These are phyloP conservation scores for Arenaria interpres DNA, from an alignment of 2,113 vertebrate species.

Conservation along the genomic window DNA sequence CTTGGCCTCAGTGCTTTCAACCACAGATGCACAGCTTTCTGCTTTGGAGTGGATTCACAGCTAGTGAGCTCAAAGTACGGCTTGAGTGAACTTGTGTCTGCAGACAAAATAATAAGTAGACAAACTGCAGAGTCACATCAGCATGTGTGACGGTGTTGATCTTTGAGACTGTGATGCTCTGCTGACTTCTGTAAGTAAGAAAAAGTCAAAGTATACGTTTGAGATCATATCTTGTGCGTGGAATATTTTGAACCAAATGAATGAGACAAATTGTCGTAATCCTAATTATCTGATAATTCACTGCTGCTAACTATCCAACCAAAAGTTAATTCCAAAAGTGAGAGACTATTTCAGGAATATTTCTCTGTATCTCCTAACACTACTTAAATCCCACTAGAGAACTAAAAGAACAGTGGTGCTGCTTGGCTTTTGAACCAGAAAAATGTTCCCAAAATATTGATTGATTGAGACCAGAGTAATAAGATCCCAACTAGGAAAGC, in stretches of 20 bases:
- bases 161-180: background rate
- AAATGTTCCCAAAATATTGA: background rate
- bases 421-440: background rate
- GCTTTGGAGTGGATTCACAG: background rate
- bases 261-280: background rate
- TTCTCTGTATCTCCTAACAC: background rate
- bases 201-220: background rate
- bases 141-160: fast-evolving
- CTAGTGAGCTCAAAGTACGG: background rate
- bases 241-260: background rate
- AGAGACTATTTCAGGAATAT: background rate
- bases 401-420: background rate
- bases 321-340: background rate
- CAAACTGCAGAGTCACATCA: background rate
- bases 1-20: background rate
- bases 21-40: background rate
- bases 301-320: background rate
- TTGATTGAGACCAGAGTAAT: background rate
- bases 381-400: background rate
- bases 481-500: background rate
- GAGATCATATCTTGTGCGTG: background rate
- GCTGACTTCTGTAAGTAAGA: background rate
- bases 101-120: background rate
- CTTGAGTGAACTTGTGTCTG: background rate
- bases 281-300: background rate